Conservation (phyloP, 2,888 invertebrate genomes). For the Syritta pipiens region DNA sequence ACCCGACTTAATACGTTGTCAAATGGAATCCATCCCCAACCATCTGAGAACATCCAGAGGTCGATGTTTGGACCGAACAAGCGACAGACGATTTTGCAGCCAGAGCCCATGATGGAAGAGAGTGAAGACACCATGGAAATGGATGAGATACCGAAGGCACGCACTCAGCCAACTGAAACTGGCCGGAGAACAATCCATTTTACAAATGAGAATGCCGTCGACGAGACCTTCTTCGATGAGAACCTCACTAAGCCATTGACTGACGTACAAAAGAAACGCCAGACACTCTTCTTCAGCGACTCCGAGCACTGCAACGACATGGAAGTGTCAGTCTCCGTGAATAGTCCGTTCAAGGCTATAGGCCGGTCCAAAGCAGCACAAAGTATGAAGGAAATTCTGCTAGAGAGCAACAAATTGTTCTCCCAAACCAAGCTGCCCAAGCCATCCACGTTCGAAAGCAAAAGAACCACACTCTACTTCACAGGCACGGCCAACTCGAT, state of each 20-base stretch:
- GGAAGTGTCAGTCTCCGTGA: neutral
- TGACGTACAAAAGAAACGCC: neutral
- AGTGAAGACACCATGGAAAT: conserved; percentile 5
- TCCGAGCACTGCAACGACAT: neutral
- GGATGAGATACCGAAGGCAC: neutral
- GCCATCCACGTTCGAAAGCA: neutral
- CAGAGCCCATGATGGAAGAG: neutral
- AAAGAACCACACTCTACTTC: conserved; percentile 18
- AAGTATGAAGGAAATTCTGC: conserved; percentile 34
- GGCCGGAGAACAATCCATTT: conserved; percentile 32
- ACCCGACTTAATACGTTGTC: neutral
- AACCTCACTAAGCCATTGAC: neutral
- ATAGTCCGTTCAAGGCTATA: neutral
- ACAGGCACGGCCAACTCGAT: conserved; percentile 5
- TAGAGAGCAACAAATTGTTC: conserved; percentile 38
- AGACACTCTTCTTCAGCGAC: conserved; percentile 21
- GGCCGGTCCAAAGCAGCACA: conserved; percentile 7
- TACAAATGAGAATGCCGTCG: conserved; percentile 32
- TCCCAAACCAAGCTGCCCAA: conserved; percentile 11
- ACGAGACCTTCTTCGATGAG: conserved; percentile 43
- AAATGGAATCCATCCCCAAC: neutral
- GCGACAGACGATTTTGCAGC: neutral
- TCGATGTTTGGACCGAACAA: neutral
- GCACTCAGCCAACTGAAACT: neutral
- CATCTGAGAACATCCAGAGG: neutral